Evolutionary conservation across 2,888 invertebrate genomes (phyloP).

Genomic region (Erebia aethiops): DNA sequence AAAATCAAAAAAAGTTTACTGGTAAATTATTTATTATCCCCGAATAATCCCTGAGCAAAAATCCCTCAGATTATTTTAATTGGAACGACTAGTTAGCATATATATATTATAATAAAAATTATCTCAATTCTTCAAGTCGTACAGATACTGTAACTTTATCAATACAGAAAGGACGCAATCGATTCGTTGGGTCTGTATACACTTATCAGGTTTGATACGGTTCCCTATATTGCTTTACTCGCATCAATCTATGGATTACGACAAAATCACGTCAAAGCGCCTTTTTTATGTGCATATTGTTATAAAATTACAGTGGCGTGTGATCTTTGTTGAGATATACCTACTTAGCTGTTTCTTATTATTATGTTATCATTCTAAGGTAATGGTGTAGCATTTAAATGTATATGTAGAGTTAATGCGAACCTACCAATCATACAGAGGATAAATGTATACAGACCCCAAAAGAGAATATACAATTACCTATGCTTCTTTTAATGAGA

Average conservation of each 20-base stretch:
- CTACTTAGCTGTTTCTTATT: background rate
- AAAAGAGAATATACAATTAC: background rate
- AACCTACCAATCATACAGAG: background rate
- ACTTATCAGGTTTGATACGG: background rate
- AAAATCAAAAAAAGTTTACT: background rate
- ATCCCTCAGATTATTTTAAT: background rate
- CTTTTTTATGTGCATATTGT: no score
- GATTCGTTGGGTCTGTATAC: slow-evolving; percentile 2
- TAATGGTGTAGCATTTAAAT: background rate
- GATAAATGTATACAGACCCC: slow-evolving; percentile 13
- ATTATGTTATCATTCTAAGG: background rate
- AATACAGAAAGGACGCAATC: slow-evolving; percentile 10
- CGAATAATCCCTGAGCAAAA: slow-evolving; percentile 3
- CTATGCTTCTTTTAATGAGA: background rate
- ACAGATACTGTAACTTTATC: no score
- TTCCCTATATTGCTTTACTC: background rate
- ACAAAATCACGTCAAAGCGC: background rate
- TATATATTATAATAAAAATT: background rate
- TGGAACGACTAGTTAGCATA: background rate
- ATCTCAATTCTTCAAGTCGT: background rate
- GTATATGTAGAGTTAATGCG: background rate
- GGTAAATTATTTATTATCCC: background rate
- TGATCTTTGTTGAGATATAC: background rate
- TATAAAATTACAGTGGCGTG: background rate
- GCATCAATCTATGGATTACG: background rate